Conservation (phyloP, 2,888 invertebrate species). For the Andrena hattorfiana region DNA sequence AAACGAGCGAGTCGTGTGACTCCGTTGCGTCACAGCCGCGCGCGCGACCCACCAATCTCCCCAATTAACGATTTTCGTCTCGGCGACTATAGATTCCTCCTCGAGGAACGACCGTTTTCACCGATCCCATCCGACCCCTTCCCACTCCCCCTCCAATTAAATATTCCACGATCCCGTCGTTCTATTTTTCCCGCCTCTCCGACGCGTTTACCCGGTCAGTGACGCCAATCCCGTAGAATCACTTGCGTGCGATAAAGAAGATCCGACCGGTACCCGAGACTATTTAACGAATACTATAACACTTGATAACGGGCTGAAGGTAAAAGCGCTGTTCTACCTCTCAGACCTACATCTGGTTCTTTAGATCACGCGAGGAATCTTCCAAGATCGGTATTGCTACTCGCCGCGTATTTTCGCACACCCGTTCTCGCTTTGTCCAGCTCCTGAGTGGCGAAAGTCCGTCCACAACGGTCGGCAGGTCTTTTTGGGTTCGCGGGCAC, state of each 20-base stretch:
- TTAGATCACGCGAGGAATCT: too few species aligned
- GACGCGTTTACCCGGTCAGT: background rate
- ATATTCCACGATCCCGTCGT: conserved; percentile 1
- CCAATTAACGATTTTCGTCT: conserved; percentile 8
- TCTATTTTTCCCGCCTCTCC: background rate
- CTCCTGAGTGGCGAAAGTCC: background rate
- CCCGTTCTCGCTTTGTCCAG: background rate
- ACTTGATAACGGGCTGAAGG: too few species aligned
- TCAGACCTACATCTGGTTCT: too few species aligned
- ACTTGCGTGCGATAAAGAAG: background rate
- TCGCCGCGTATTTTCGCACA: too few species aligned
- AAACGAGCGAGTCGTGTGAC: background rate
- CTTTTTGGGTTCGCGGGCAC: conserved; percentile 4
- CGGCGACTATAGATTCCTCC: background rate
- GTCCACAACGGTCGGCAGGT: background rate
- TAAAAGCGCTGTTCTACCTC: too few species aligned
- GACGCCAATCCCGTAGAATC: background rate
- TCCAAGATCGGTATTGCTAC: too few species aligned
- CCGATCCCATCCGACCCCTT: background rate
- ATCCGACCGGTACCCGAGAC: background rate
- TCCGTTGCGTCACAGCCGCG: background rate
- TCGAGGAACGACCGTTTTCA: background rate
- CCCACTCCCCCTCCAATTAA: background rate
- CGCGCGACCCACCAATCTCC: background rate
- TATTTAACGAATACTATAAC: too few species aligned